Evolutionary conservation across 2,113 vertebrate species (phyloP), one percentile per base, ranked within the genome.

Genomic region (Leucoraja erinaceus): DNA sequence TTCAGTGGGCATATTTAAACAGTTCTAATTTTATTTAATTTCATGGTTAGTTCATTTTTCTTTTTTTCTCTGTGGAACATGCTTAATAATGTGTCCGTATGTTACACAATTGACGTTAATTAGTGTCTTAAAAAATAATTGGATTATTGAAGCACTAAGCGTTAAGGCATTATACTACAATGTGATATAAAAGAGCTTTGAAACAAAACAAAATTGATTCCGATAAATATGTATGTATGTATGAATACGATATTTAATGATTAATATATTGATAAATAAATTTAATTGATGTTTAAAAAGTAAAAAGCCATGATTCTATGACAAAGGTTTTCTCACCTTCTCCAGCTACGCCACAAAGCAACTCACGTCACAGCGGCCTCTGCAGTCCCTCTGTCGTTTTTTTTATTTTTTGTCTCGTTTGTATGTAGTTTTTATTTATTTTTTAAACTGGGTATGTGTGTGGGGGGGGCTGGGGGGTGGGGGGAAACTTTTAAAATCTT

Each of bases 11-110:
- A 91, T 47, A 91, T 72, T 47, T 91, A 33, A 47, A 33, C 88
- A 90, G 63, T 70, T 28, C 90, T 47, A 72, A 91, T 47, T 91
- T 91, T 72, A 91, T 91, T 91, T 91, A 47, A 91, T 91, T 91
- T 91, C 22, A 31, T 91, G 90, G 66, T 68, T 74, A 74, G 90
- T 91, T 91, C 72, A 91, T 74, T 91, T 47, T 54, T 38, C 68
- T 72, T 70, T 70, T 72, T 72, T 38, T 70, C 33, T 47, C 33
- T 72, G 38, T 70, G 66, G 9, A 72, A 91, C 68, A 54, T 54
- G 38, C 68, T 74, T 68, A 91, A 22, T 47, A 91, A 72, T 54
- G 33, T 91, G 22, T 91, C 90, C 54, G 70, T 91, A 11, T 54
- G 66, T 91, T 47, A 70, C 31, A 28, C 66, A 91, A 91, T 72